Percentiles rank a stretch among this genome's conserved stretches.
These are phyloP conservation scores for Corella eumyota DNA, from an alignment of 23 tunicate species.

Conservation along the genomic window DNA sequence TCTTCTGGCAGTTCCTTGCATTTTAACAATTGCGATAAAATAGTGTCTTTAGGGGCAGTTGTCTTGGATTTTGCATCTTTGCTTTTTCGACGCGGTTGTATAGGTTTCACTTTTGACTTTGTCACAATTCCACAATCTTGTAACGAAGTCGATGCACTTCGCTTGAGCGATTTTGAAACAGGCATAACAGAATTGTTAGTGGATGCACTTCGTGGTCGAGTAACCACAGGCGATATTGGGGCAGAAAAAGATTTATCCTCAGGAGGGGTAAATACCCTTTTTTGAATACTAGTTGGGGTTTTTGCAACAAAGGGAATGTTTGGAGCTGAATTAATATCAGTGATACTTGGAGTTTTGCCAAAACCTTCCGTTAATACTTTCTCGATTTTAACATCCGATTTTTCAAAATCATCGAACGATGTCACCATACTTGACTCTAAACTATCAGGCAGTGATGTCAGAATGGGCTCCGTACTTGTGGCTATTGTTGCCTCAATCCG, in stretches of 20 bases:
- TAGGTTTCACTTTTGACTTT: too few species aligned
- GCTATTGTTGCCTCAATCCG: too few species aligned
- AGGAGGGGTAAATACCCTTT: conserved; percentile 9
- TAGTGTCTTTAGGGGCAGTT: background rate
- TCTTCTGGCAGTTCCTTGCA: background rate
- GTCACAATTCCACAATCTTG: conserved; percentile 27
- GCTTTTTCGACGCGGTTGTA: background rate
- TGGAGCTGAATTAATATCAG: too few species aligned
- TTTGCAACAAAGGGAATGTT: too few species aligned
- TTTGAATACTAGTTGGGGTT: background rate
- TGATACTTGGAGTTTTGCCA: too few species aligned
- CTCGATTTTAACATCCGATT: too few species aligned
- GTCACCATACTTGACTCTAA: too few species aligned
- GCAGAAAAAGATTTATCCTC: background rate
- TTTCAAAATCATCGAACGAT: too few species aligned
- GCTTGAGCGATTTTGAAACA: conserved; percentile 17
- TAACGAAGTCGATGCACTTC: conserved; percentile 19
- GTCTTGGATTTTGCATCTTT: conserved; percentile 15
- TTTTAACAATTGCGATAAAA: conserved; percentile 8
- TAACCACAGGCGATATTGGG: background rate
- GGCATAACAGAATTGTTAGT: conserved; percentile 18
- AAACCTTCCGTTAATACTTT: too few species aligned
- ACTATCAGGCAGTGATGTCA: too few species aligned
- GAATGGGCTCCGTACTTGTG: too few species aligned
- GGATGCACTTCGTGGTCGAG: conserved; percentile 49